These are phyloP conservation scores for Julus scandinavius DNA, from an alignment of 2,888 invertebrate species.

Conservation along the genomic window DNA sequence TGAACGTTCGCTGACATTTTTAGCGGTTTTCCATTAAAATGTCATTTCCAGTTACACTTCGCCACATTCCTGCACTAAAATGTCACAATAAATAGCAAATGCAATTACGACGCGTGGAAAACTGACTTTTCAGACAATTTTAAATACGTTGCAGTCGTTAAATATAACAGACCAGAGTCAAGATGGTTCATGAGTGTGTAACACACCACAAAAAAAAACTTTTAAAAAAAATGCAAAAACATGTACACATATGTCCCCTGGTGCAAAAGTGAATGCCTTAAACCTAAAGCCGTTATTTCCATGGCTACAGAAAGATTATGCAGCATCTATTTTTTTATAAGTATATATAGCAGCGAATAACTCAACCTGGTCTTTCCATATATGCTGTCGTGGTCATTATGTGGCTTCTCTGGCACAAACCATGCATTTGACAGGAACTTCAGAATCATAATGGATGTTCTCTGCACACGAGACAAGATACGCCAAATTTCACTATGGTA, in stretches of 20 bases:
- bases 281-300: neutral
- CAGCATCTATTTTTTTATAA: neutral
- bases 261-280: neutral
- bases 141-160: neutral
- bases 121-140: neutral
- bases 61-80: constrained; percentile 17
- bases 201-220: neutral
- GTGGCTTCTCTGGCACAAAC: neutral
- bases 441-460: neutral
- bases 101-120: constrained; percentile 25
- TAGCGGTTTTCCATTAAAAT: constrained; percentile 33
- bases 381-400: neutral
- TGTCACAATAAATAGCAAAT: constrained; percentile 9
- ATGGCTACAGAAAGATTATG: constrained; percentile 21
- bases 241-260: neutral
- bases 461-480: neutral
- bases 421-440: neutral
- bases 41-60: constrained; percentile 33
- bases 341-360: neutral
- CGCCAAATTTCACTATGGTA: neutral
- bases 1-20: constrained; percentile 14
- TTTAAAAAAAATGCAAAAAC: neutral
- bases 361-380: neutral
- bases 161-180: neutral
- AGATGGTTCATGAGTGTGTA: neutral